Conservation (phyloP, 2,888 invertebrate genomes). For the Trichogramma evanescens region DNA sequence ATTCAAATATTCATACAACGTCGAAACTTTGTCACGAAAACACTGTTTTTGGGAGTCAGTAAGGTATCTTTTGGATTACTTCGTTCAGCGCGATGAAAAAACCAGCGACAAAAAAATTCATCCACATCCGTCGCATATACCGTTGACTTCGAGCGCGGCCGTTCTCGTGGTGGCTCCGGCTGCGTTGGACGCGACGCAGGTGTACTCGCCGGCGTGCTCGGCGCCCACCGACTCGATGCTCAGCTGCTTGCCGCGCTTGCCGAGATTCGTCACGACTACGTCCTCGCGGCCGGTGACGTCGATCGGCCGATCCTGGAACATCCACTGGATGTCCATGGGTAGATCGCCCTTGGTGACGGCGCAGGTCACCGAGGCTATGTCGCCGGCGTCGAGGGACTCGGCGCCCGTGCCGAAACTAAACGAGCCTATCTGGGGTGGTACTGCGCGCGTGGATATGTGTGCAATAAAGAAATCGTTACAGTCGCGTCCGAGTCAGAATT, state of each 20-base stretch:
- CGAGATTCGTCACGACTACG: conserved; percentile 34
- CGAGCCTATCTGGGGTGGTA: conserved; percentile 64
- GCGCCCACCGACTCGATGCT: conserved; percentile 65
- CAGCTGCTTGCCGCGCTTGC: conserved; percentile 46
- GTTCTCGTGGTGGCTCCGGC: conserved; percentile 51
- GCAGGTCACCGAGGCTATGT: conserved; percentile 67
- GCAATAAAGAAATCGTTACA: background rate
- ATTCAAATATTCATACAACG: background rate
- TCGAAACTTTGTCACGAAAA: background rate
- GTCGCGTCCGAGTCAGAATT: background rate
- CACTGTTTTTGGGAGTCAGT: background rate
- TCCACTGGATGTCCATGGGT: conserved; percentile 71
- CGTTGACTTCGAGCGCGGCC: conserved; percentile 52
- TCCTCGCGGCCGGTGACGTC: conserved; percentile 33
- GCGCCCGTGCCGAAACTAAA: conserved; percentile 62
- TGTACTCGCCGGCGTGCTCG: conserved; percentile 65
- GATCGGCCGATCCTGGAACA: conserved; percentile 49
- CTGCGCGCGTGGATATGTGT: conserved; percentile 40
- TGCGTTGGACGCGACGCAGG: conserved; percentile 55
- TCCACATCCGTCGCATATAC: conserved; percentile 35
- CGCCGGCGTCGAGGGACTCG: conserved; percentile 72
- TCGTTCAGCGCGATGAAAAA: background rate
- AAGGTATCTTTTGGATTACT: background rate
- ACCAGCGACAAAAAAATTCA: background rate
- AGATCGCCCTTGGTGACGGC: conserved; percentile 70